Base-by-base conservation (phyloP, 2,113 vertebrate genomes). In the Lutjanus erythropterus region DNA sequence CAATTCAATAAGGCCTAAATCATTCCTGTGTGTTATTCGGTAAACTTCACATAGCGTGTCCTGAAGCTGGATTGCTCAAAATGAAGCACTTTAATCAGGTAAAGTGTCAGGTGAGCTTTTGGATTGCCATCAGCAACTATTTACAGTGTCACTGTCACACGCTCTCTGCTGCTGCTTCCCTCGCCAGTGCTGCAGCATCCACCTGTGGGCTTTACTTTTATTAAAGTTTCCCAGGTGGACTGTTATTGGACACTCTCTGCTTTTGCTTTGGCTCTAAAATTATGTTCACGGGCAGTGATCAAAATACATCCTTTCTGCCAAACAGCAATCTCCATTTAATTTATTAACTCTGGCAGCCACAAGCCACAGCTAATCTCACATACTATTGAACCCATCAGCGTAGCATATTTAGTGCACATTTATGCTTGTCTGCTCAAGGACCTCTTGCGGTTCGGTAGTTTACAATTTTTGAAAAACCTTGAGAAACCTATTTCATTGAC, bases 1-100 rank as follows among this genome's bases (percentile, higher is more conserved):
- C 44, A 59, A 15, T 62, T 78, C 29, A 75, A 1, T 9, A 23
- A 49, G 67, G 18, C 41, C 59, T 59, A 52, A 80, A 80, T 86
- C 49, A 59, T 52, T 50, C 7, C 9, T 62, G 7, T 61, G 39
- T 59, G 42, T 81, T 69, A 53, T 68, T 23, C 47, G 44, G 44
- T 70, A 50, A 64, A 75, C 64, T 73, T 58, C 1, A 44, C 31
- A 33, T 61, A 47, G 5, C 60, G 25, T 67, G 23, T 47, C 42
- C 21, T n/a, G 6, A 9, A 41, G 77, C 37, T 25, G 19, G 60
- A 35, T 18, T 14, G 9, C 52, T 61, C 18, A 0, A 68, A 80
- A 58, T 78, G 31, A 75, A 64, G 15, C 64, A 1, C 61, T 49
- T 56, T 35, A 68, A 44, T 67, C 65, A 71, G 60, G 37, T 18